Evolutionary conservation across 2,113 vertebrate genomes (phyloP), one percentile per base, ranked within the genome.

Genomic region (Pelecanus crispus): DNA sequence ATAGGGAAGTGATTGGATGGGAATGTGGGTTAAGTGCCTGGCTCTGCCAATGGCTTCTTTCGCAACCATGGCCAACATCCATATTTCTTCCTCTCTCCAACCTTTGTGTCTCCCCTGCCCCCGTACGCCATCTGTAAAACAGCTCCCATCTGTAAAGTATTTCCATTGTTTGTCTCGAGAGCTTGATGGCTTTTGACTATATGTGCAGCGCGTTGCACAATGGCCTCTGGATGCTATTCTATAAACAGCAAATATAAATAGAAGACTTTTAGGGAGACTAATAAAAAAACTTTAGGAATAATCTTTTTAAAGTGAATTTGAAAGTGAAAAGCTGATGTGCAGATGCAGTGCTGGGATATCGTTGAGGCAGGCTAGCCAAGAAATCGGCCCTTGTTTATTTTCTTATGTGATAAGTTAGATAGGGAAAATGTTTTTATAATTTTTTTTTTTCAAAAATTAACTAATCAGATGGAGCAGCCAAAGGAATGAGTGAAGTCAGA

Each of bases 401-500:
- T 96, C 62, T 89, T 94, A 32, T 65, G 81, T 80, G 95, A 95
- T 95, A 97, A 96, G 71, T 81, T 88, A 44, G 77, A 95, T 94
- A 85, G 89, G 88, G 79, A 96, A 96, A 83, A 81, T 95, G 63
- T 52, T 50, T 92, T 91, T 36, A 42, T n/a, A 56, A 50, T 79
- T 45, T 36, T 36, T 58, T 29, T 44, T 61, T 72, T 21, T 2
- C 10, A 13, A 67, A 83, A 95, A 96, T 87, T 89, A 96, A 87
- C 94, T 94, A 92, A 87, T 93, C 92, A 88, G 68, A 96, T 81
- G 56, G 52, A 85, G 52, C 56, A 52, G 92, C 88, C 87, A 95
- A 96, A 94, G 59, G 86, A 97, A 96, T 90, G 90, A 96, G 88
- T 95, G 92, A 95, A 97, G 95, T 91, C 78, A 94, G 91, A 97